Evolutionary conservation across 64 coral and sea anemone species (phyloP).

Genomic region (Montipora foliosa): DNA sequence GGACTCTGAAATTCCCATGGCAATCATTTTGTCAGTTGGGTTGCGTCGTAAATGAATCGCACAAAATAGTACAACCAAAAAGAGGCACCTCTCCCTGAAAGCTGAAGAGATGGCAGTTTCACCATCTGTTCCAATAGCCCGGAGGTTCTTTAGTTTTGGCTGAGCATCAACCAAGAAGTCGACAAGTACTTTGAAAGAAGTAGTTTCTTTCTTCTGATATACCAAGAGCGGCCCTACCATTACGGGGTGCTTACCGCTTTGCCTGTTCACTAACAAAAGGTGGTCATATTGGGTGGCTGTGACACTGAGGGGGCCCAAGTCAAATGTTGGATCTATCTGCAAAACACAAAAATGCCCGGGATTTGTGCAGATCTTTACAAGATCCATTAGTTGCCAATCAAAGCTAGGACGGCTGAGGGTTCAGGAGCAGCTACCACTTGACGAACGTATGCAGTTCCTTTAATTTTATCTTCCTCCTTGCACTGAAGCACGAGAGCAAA

Average conservation of each 20-base stretch:
- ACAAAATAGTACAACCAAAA: slow-evolving; percentile 2
- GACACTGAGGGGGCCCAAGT: slow-evolving; percentile 24
- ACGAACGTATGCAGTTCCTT: too few relatives aligned
- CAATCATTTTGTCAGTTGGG: background rate
- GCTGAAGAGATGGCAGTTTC: slow-evolving; percentile 15
- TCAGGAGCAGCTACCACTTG: slow-evolving; percentile 6
- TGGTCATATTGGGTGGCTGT: slow-evolving; percentile 38
- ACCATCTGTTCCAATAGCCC: slow-evolving; percentile 21
- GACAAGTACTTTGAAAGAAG: background rate
- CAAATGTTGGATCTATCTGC: slow-evolving; percentile 40
- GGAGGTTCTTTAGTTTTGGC: slow-evolving; percentile 7
- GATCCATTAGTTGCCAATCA: background rate
- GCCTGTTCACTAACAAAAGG: background rate
- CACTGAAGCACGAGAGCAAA: too few relatives aligned
- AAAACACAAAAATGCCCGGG: slow-evolving; percentile 12
- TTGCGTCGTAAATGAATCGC: background rate
- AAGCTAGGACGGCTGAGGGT: too few relatives aligned
- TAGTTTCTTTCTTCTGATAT: slow-evolving; percentile 42
- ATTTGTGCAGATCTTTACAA: slow-evolving; percentile 18
- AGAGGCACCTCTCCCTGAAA: background rate
- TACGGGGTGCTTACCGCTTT: background rate
- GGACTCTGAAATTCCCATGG: slow-evolving; percentile 3
- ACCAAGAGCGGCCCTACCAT: slow-evolving; percentile 44
- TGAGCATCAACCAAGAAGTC: background rate
- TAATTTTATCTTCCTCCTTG: too few relatives aligned